phyloP scores from a whole-genome alignment of 2,888 invertebrate genomes.

The Spialia ferax region DNA sequence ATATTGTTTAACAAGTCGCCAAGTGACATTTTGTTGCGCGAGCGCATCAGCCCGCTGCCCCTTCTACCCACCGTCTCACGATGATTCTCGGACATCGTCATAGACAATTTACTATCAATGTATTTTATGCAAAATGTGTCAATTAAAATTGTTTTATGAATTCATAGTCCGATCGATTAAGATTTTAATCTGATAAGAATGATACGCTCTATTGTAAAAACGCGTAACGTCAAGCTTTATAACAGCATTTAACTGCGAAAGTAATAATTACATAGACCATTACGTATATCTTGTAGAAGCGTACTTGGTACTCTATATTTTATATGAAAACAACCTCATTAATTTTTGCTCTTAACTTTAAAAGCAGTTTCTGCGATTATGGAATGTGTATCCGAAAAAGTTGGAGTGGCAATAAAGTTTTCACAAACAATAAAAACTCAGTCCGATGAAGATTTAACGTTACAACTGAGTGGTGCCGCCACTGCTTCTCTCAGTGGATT shows the following conservation, averaged over 20 bases:
- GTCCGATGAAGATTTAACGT: slow-evolving; percentile 59
- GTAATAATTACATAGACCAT: slow-evolving; percentile 25
- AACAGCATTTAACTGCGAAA: slow-evolving; percentile 39
- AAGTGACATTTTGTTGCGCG: slow-evolving; percentile 78
- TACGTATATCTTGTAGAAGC: slow-evolving; percentile 21
- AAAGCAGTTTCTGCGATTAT: slow-evolving; percentile 31
- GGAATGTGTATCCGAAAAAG: slow-evolving; percentile 45
- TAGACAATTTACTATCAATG: slow-evolving; percentile 75
- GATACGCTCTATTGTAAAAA: slow-evolving; percentile 60
- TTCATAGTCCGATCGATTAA: slow-evolving; percentile 76
- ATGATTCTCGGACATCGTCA: slow-evolving; percentile 57
- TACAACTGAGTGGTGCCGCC: slow-evolving; percentile 56
- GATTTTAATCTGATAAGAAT: slow-evolving; percentile 81
- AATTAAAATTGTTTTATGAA: slow-evolving; percentile 81
- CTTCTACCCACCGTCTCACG: slow-evolving; percentile 66
- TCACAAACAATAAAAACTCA: slow-evolving; percentile 59
- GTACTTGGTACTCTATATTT: neutral
- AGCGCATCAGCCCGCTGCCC: slow-evolving; percentile 54
- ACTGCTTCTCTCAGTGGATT: slow-evolving; percentile 58
- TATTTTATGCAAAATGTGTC: slow-evolving; percentile 76
- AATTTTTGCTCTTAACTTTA: no score
- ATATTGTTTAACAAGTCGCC: slow-evolving; percentile 81
- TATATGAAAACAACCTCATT: slow-evolving; percentile 8
- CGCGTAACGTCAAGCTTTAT: slow-evolving; percentile 58
- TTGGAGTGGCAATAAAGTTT: slow-evolving; percentile 58